These are phyloP conservation scores for Oreocharis arfaki DNA, from an alignment of 2,113 vertebrate species.

Conservation along the genomic window DNA sequence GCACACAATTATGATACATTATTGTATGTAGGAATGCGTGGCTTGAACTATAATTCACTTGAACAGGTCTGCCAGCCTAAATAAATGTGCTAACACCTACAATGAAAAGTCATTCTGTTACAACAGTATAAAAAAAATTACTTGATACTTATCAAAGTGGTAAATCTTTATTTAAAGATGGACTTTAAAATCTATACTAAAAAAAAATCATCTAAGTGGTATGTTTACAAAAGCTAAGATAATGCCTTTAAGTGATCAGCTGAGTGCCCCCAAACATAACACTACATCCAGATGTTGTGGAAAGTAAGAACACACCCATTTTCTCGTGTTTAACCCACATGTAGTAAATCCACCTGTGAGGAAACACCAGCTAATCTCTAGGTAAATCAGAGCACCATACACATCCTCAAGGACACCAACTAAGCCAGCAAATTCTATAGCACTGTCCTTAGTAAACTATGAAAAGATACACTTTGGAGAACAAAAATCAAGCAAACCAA, in stretches of 20 bases:
- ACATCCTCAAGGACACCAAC: neutral
- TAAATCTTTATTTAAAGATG: neutral
- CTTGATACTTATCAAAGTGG: neutral
- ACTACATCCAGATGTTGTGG: neutral
- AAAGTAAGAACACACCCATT: neutral
- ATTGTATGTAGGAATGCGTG: neutral
- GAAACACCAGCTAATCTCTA: neutral
- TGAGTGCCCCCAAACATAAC: neutral
- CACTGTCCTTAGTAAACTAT: neutral
- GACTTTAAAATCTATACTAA: neutral
- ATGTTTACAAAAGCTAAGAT: neutral
- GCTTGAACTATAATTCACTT: neutral
- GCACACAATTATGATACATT: neutral
- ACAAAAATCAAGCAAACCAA: neutral
- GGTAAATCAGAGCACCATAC: neutral
- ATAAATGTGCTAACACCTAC: neutral
- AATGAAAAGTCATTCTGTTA: neutral
- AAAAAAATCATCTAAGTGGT: neutral
- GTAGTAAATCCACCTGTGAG: neutral
- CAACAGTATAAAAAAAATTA: neutral
- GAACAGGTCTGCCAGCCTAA: neutral
- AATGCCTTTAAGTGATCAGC: neutral
- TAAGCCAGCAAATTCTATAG: neutral
- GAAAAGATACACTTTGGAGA: neutral
- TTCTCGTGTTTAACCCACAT: neutral